These are phyloP conservation scores for Strigamia maritima DNA, from an alignment of 2,888 invertebrate species.

Conservation along the genomic window DNA sequence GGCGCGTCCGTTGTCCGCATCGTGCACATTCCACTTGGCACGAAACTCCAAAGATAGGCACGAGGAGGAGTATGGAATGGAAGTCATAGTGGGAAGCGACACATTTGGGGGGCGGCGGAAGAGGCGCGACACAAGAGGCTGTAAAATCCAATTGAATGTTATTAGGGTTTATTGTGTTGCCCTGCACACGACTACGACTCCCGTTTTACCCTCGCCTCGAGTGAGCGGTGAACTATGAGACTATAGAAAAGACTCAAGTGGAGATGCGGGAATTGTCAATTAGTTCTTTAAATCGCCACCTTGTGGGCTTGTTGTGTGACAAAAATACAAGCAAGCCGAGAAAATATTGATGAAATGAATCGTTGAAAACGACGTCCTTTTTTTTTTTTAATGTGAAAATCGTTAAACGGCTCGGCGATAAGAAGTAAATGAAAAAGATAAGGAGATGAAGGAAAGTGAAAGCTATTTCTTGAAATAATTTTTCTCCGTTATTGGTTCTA, in stretches of 20 bases:
- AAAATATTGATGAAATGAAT: neutral
- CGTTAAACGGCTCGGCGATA: conserved; percentile 18
- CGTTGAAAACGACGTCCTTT: neutral
- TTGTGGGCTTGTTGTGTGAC: conserved; percentile 32
- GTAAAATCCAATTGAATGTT: conserved; percentile 34
- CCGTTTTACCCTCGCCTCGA: conserved; percentile 30
- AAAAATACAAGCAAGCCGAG: conserved; percentile 16
- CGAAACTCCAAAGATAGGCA: conserved; percentile 26
- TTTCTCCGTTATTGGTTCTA: conserved; percentile 4
- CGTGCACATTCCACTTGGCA: conserved; percentile 32
- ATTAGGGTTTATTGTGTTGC: conserved; percentile 32
- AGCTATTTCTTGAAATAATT: neutral
- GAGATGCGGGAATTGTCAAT: conserved; percentile 28
- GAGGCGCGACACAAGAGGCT: conserved; percentile 31
- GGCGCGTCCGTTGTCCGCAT: conserved; percentile 32
- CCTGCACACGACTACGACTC: conserved; percentile 26
- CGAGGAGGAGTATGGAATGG: conserved; percentile 21
- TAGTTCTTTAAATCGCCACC: conserved; percentile 32
- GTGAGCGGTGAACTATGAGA: conserved; percentile 16
- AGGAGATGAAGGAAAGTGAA: neutral
- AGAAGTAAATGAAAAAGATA: conserved; percentile 3
- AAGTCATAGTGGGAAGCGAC: conserved; percentile 26
- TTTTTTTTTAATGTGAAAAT: conserved; percentile 11
- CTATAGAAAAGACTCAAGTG: conserved; percentile 32
- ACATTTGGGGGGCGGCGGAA: conserved; percentile 32